phyloP scores from a whole-genome alignment of 2,888 invertebrate genomes.

The Meghimatium bilineatum region DNA sequence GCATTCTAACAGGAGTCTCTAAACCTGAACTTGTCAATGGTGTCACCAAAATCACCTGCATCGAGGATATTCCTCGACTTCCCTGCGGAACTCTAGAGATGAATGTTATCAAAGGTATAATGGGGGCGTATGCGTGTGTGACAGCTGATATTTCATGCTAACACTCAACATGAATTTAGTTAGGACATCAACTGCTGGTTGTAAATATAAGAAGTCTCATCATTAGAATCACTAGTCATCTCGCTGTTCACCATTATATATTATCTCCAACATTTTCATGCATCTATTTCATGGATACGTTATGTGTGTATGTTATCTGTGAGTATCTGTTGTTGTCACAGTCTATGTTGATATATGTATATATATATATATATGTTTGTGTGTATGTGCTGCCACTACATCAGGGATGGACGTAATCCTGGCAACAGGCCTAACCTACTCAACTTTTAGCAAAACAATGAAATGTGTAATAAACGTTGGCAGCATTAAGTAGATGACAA shows the following conservation, averaged over 20 bases:
- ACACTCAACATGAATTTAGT: not conserved
- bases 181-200: not conserved
- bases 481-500: no score
- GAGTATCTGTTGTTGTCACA: not conserved
- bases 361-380: not conserved
- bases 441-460: not conserved
- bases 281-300: not conserved
- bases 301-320: not conserved
- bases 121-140: not conserved
- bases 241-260: no score
- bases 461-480: no score
- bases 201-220: not conserved
- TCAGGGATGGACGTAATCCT: slow-evolving; percentile 23
- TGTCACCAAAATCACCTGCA: slow-evolving; percentile 44
- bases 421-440: not conserved
- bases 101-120: slow-evolving; percentile 30
- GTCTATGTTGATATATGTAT: not conserved
- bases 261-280: not conserved
- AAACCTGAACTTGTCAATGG: slow-evolving; percentile 21
- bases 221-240: not conserved
- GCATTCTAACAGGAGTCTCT: slow-evolving; percentile 13
- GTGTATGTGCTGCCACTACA: not conserved
- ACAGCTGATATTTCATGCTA: not conserved
- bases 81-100: not conserved
- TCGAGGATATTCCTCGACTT: slow-evolving; percentile 28